Conservation (phyloP, 2,797 vertebrate genomes). For the Mormyrops boulengeri region DNA sequence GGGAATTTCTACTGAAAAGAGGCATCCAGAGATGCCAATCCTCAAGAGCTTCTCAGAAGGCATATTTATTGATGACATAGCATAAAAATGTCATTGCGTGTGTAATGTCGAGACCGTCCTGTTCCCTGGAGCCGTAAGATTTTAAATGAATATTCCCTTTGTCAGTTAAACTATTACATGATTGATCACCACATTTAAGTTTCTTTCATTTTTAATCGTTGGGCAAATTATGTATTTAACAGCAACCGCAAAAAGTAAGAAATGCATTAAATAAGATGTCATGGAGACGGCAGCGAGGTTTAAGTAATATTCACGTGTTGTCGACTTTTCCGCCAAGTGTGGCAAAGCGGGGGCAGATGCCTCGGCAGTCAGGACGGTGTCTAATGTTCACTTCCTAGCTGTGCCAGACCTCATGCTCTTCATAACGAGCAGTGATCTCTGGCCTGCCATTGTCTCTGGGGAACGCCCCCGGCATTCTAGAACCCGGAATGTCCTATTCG, state of each 20-base stretch:
- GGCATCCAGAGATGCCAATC: background rate
- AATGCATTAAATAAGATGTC: constrained; percentile 42
- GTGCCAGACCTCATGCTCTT: constrained; percentile 39
- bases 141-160: constrained; percentile 38
- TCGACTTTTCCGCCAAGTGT: background rate
- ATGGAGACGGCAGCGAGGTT: background rate
- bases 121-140: constrained; percentile 12
- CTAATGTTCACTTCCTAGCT: background rate
- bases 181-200: constrained; percentile 60
- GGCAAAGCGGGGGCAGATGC: background rate
- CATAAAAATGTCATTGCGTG: constrained; percentile 23
- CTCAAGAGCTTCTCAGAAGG: background rate
- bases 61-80: constrained; percentile 20
- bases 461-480: background rate
- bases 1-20: background rate
- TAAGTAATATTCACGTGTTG: constrained; percentile 13
- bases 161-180: constrained; percentile 50
- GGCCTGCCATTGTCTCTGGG: background rate
- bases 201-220: constrained; percentile 60
- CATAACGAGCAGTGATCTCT: constrained; percentile 39
- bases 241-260: constrained; percentile 48
- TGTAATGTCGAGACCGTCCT: constrained; percentile 9
- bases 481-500: background rate
- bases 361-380: background rate
- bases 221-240: constrained; percentile 62